Base-by-base conservation (phyloP, 2,113 vertebrate genomes). In the Oncorhynchus nerka region DNA sequence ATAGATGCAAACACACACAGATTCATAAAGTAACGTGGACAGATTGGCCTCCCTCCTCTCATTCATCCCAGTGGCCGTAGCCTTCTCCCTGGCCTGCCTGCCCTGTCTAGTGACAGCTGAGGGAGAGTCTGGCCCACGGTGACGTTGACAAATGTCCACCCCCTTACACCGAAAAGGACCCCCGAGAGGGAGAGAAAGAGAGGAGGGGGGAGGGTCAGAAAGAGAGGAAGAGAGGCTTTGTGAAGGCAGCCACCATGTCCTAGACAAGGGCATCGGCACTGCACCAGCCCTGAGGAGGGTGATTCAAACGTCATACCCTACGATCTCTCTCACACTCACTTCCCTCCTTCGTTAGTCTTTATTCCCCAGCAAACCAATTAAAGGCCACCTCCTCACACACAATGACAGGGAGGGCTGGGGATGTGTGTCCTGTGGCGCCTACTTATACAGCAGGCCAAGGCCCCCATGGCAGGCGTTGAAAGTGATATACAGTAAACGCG, bases 261-360 rank as follows among this genome's bases (percentile, higher is more conserved):
- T 57, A 45, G 49, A 75, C 65, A 75, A 83, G 77, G 72, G 62
- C 82, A 82, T 75, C 80, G 81, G 76, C 84, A 79, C 74, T 77
- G 81, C 74, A 72, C 67, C 78, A 83, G 67, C 48, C 51, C 64
- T 71, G 71, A 61, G 68, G 49, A 22, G 28, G 30, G 13, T 16
- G 26, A 73, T 28, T 32, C 49, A 59, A 24, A 39, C 34, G 11
- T 70, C 69, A 6, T 55, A 16, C 51, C 15, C 51, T 4, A 9
- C 39, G 9, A 9, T 45, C 9, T 12, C 39, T 45, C 39, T 45
- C 39, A 1, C 75, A 13, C 48, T 8, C 32, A 28, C 73, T 32
- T 57, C 48, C 76, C 59, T 20, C 20, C 16, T 20, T 71, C 13
- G 9, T 16, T 67, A 51, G 15, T 49, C 61, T 77, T 77, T 76